Base-by-base conservation (phyloP, 1,140 invertebrate species). In the Drosophila quadrilineata region DNA sequence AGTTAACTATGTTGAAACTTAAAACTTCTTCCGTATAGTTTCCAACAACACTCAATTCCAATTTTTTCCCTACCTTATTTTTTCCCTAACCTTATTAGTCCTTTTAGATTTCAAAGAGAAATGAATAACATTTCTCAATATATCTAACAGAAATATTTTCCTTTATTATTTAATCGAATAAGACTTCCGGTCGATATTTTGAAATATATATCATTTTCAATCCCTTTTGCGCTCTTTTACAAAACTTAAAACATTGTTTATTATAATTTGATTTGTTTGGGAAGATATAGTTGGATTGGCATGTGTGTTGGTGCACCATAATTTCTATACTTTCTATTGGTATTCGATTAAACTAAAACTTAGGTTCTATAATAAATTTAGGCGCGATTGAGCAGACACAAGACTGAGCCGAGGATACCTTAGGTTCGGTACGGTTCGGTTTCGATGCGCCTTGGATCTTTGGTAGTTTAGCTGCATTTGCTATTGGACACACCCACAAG, bases 391-490 rank as follows among this genome's bases (percentile, higher is more conserved):
- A 40, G 31, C n/a, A n/a, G 19, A 21, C 21, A 48, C 54, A 24
- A 10, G 41, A 16, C 9, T 36, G 16, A 17, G 6, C 14, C 35
- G 43, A 57, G 73, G 49, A 19, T 19, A n/a, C n/a, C n/a, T 6
- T 10, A 24, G 40, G 16, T 50, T 56, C 22, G 46, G 14, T 35
- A 9, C 33, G n/a, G 6, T 24, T 79, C 49, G 72, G 68, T 46
- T 57, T 21, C 33, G n/a, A 5, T 24, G 73, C 49, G 72, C 63
- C 50, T 57, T 21, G 35, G 19, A 65, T 84, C 77, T 84, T 84
- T 84, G 77, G 77, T 84, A 38, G 74, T 54, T 40, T 84, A 84
- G 77, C 77, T 84, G 77, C 53, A 31, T 49, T 16, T 41, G 35
- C 28, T 28, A n/a, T 35, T 58, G 12, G 6, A 45, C 38, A 53